phyloP scores from a whole-genome alignment of 2,888 invertebrate genomes.

The Escarpia spicata region DNA sequence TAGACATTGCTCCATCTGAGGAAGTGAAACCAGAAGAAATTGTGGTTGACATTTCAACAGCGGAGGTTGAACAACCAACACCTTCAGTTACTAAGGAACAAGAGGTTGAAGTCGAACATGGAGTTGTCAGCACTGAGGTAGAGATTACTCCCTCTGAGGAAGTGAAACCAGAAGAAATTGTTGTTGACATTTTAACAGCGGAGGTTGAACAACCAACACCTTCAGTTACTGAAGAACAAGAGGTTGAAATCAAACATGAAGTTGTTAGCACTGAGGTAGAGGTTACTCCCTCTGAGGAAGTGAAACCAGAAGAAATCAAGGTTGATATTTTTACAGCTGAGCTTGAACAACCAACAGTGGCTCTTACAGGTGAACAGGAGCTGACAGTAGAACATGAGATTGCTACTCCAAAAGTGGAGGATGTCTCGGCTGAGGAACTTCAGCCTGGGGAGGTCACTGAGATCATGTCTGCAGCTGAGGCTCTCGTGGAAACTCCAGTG shows the following conservation, averaged over 20 bases:
- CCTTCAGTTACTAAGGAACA: not conserved
- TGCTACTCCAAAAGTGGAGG: not conserved
- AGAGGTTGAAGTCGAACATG: not conserved
- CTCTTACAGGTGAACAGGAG: not conserved
- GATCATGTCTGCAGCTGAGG: not conserved
- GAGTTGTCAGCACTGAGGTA: not conserved
- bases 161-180: not conserved
- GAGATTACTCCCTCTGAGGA: not conserved
- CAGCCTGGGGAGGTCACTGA: not conserved
- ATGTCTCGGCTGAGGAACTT: not conserved
- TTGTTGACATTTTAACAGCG: not conserved
- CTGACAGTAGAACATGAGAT: not conserved
- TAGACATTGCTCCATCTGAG: not conserved
- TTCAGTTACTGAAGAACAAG: not conserved
- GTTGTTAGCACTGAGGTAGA: not conserved
- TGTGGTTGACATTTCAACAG: not conserved
- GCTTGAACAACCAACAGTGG: not conserved
- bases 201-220: not conserved
- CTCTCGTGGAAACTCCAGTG: not conserved
- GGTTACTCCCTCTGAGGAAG: not conserved
- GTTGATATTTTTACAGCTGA: not conserved
- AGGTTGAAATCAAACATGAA: not conserved
- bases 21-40: not conserved
- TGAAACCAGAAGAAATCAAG: not conserved
- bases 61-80: not conserved